phyloP scores from a whole-genome alignment of 2,888 invertebrate species.

The Drosophila nr. perissopoda region DNA sequence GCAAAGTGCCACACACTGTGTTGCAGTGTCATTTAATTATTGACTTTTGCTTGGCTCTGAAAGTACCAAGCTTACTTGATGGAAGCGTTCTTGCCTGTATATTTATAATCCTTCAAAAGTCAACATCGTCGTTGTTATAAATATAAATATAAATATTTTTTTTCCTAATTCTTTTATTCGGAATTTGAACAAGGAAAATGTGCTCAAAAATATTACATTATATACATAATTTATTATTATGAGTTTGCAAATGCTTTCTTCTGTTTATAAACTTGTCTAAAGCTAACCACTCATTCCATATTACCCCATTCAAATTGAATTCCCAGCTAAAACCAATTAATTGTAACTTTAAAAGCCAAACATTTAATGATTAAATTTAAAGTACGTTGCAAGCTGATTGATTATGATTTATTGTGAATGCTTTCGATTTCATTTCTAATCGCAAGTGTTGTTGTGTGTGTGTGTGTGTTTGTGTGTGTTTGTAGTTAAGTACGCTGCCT shows the following conservation, averaged over 20 bases:
- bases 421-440: conserved; percentile 61
- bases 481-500: conserved; percentile 52
- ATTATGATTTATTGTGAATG: conserved; percentile 58
- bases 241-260: not conserved
- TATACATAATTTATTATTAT: not conserved
- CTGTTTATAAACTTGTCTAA: not conserved
- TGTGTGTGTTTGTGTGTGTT: conserved; percentile 6
- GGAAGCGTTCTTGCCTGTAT: not conserved
- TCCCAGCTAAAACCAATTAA: not conserved
- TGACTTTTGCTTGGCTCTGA: not conserved
- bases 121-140: too few species aligned
- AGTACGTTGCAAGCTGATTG: conserved; percentile 43
- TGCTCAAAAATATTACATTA: not conserved
- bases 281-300: not conserved
- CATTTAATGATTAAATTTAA: conserved; percentile 13
- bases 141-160: not conserved
- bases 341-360: not conserved
- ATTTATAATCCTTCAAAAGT: not conserved
- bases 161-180: not conserved
- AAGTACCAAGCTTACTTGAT: not conserved
- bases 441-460: conserved; percentile 7
- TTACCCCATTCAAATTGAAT: not conserved
- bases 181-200: not conserved
- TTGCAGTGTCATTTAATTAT: not conserved
- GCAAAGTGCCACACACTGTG: not conserved